These are phyloP conservation scores for Sphenodon punctatus DNA, from an alignment of 2,797 vertebrate species.

Conservation along the genomic window DNA sequence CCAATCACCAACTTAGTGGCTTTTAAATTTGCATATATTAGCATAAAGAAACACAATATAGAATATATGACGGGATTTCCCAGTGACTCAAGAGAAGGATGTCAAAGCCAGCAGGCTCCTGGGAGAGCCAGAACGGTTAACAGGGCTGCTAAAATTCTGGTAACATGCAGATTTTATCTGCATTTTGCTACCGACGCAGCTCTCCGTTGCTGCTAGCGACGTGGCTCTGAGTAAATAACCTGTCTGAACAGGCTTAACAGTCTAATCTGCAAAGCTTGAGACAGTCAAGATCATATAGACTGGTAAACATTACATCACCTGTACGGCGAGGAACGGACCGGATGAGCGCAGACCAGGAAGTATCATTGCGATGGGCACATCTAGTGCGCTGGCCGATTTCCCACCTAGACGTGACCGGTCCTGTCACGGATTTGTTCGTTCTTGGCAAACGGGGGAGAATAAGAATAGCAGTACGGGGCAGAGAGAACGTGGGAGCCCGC, in stretches of 20 bases:
- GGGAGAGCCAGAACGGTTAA: too few relatives aligned
- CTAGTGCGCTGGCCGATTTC: neutral
- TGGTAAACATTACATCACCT: conserved; percentile 55
- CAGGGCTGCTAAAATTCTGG: too few relatives aligned
- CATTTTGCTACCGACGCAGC: too few relatives aligned
- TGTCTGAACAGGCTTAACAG: conserved; percentile 58
- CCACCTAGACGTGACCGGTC: fast-evolving
- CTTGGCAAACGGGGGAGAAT: neutral
- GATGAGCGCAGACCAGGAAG: conserved; percentile 1
- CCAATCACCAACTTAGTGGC: too few relatives aligned
- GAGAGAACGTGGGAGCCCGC: neutral
- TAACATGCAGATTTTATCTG: conserved; percentile 22
- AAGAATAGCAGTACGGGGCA: fast-evolving
- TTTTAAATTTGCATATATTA: too few relatives aligned
- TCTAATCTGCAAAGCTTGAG: conserved; percentile 45
- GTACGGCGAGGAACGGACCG: neutral
- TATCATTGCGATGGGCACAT: neutral
- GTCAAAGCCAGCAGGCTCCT: too few relatives aligned
- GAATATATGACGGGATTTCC: too few relatives aligned
- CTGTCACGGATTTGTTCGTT: neutral
- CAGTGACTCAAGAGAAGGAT: too few relatives aligned
- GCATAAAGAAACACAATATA: too few relatives aligned
- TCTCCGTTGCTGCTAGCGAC: conserved; percentile 45
- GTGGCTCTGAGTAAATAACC: conserved; percentile 53
- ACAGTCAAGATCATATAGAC: neutral